Conservation (phyloP, 2,113 vertebrate genomes). For the Oceanodroma tethys region DNA sequence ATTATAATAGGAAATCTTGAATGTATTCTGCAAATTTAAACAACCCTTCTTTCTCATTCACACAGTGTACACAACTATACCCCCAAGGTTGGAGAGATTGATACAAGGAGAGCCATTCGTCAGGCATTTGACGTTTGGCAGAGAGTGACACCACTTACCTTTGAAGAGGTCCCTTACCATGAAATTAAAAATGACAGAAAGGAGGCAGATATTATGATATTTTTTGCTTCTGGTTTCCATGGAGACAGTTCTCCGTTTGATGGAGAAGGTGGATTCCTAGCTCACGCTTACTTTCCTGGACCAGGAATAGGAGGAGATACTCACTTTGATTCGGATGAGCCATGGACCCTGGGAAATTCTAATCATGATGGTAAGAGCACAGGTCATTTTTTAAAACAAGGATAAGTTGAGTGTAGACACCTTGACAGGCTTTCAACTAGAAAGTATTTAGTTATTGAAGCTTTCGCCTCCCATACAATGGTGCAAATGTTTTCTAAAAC, state of each 20-base stretch:
- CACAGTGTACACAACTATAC: slow-evolving; percentile 96
- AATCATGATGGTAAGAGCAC: slow-evolving; percentile 89
- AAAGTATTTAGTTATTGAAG: not conserved
- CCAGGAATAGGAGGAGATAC: slow-evolving; percentile 97
- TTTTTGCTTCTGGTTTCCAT: slow-evolving; percentile 98
- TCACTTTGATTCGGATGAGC: slow-evolving; percentile 96
- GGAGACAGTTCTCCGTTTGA: slow-evolving; percentile 97
- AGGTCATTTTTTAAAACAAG: not conserved
- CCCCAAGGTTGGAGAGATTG: slow-evolving; percentile 94
- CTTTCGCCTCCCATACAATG: not conserved
- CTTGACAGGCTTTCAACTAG: not conserved
- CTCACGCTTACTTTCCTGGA: slow-evolving; percentile 97
- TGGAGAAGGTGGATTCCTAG: slow-evolving; percentile 95
- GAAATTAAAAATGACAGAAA: slow-evolving; percentile 95
- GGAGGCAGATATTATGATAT: slow-evolving; percentile 99
- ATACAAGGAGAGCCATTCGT: slow-evolving; percentile 92
- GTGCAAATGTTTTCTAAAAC: not conserved
- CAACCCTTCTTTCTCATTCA: not conserved
- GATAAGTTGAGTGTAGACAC: not conserved
- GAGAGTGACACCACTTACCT: slow-evolving; percentile 92
- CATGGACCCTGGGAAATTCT: slow-evolving; percentile 94
- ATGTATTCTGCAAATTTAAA: not conserved
- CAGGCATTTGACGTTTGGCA: slow-evolving; percentile 99
- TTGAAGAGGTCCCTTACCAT: slow-evolving; percentile 95
- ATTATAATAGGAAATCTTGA: not conserved